Percentiles rank a stretch among this genome's conserved stretches.
Evolutionary conservation across 2,797 vertebrate species (phyloP).

Genomic region (Cryptoblepharus egeriae): DNA sequence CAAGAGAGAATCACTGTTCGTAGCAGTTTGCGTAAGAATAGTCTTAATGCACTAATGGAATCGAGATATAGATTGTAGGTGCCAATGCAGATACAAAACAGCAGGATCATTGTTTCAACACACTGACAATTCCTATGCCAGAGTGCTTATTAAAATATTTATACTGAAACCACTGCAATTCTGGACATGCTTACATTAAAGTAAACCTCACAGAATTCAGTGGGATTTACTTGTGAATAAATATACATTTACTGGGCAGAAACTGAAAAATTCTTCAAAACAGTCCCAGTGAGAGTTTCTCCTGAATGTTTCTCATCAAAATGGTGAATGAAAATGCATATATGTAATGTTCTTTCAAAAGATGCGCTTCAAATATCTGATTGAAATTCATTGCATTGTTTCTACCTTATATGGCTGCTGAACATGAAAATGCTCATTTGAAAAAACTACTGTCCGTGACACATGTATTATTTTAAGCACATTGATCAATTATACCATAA

Average conservation of each 20-base stretch:
- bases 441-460: background rate
- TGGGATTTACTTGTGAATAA: too few relatives aligned
- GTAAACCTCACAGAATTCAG: too few relatives aligned
- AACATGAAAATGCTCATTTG: constrained; percentile 5
- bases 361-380: background rate
- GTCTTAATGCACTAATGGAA: background rate
- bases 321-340: background rate
- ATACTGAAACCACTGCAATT: background rate
- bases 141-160: background rate
- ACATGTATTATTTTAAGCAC: background rate
- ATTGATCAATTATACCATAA: background rate
- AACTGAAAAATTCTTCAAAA: background rate
- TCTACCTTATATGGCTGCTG: background rate
- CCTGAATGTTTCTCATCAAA: background rate
- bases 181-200: too few relatives aligned
- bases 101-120: background rate
- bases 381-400: constrained; percentile 9
- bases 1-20: background rate
- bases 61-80: background rate
- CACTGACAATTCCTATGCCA: background rate
- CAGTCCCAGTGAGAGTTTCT: background rate
- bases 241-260: too few relatives aligned
- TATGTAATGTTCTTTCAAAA: background rate
- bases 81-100: background rate
- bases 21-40: background rate